Percentiles rank a stretch among this genome's conserved stretches.
Conservation (phyloP, 2,113 vertebrate species). For the Poecile atricapillus region DNA sequence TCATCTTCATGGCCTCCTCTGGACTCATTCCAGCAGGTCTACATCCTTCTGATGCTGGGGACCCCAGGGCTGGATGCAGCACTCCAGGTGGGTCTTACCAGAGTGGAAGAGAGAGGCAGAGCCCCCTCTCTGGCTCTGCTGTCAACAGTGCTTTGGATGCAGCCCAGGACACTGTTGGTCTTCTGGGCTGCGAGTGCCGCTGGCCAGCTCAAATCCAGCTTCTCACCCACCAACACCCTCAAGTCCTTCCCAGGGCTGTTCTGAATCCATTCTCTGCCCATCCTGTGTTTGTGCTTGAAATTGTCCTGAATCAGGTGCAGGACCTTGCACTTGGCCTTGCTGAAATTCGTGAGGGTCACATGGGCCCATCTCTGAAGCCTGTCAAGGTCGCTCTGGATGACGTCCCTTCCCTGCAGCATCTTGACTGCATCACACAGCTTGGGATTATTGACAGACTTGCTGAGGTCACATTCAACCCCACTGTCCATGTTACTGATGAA, state of each 20-base stretch:
- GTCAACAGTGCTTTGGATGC: neutral
- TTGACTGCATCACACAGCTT: neutral
- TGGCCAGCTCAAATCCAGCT: neutral
- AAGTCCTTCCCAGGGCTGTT: neutral
- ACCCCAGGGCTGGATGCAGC: neutral
- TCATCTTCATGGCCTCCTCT: neutral
- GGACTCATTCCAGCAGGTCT: neutral
- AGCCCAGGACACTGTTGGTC: neutral
- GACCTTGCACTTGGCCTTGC: neutral
- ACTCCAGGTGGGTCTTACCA: neutral
- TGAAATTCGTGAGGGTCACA: neutral
- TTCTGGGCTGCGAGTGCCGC: neutral
- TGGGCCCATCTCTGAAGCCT: neutral
- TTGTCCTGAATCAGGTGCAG: neutral
- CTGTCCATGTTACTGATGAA: no score
- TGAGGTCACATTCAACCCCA: neutral
- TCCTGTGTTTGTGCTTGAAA: neutral
- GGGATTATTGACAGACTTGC: neutral
- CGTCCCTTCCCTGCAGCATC: neutral
- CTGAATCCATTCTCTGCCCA: neutral
- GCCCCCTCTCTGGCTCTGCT: neutral
- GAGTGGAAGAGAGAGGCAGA: neutral
- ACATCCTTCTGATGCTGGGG: rapidly evolving
- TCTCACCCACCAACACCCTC: neutral
- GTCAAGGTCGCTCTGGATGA: neutral